Evolutionary conservation across 2,113 vertebrate species (phyloP), one percentile per base, ranked within the genome.

Genomic region (Leucoraja erinaceus): DNA sequence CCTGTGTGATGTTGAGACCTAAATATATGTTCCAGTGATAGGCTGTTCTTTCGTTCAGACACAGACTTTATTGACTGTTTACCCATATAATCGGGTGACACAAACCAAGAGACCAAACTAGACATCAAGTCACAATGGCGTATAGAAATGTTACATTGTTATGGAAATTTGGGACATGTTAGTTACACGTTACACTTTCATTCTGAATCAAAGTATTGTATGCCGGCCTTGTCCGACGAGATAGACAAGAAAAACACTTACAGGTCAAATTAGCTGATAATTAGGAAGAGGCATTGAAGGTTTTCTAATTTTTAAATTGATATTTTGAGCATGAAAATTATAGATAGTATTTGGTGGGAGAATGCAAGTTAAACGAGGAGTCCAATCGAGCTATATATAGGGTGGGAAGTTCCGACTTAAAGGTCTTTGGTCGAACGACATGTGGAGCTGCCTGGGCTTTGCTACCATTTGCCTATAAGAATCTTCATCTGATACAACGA

Each of bases 91-190:
- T 47, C 63, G 66, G 33, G 31, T 38, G 66, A 90, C 86, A 66
- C 16, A 90, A 70, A 20, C 31, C 14, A 68, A 59, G 11, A 12
- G 28, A 86, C 25, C 61, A 59, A 14, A n/a, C 59, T 63, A 7
- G n/a, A 61, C 83, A 66, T 88, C 59, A 63, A 63, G 28, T 63
- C 14, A 88, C 83, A 88, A 88, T 16, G 83, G 12, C 5, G n/a
- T 5, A 88, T 31, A 63, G 59, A 88, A 88, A n/a, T 63, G 11
- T 25, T 3, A 3, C 38, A 88, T 88, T 88, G 83, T 88, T 88
- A 88, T 88, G 83, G 28, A 88, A 88, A 88, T 88, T 1, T 88
- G 5, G 56, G 59, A 63, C 83, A 88, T 88, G 83, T 88, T 63
- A 31, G 20, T n/a, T n/a, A 88, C 59, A 88, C 83, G 59, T 8